phyloP scores from a whole-genome alignment of 2,797 vertebrate genomes.

The Champsocephalus esox region DNA sequence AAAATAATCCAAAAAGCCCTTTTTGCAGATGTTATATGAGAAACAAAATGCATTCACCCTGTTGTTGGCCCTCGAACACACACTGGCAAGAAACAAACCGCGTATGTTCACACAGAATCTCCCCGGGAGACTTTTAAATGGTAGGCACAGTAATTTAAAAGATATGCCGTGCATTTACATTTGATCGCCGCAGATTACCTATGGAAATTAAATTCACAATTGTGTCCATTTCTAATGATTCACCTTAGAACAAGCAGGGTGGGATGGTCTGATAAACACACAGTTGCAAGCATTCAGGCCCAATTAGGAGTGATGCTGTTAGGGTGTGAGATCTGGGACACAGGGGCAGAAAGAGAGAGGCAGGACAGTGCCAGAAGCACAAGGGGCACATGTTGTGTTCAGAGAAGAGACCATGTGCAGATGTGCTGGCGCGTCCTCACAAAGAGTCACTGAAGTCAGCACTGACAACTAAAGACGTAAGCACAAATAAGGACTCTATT shows the following conservation, averaged over 20 bases:
- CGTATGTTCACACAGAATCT: not conserved
- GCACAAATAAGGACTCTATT: constrained; percentile 75
- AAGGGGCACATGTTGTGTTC: constrained; percentile 73
- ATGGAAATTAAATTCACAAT: not conserved
- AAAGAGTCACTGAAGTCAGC: constrained; percentile 79
- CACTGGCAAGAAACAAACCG: not conserved
- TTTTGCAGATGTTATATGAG: not conserved
- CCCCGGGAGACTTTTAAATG: constrained; percentile 1
- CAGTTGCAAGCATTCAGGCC: constrained; percentile 77
- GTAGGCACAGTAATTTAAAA: not conserved
- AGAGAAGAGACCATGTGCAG: constrained; percentile 68
- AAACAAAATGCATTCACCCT: not conserved
- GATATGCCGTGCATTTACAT: not conserved
- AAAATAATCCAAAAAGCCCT: not conserved
- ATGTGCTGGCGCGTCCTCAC: constrained; percentile 79
- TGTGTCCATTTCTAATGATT: constrained; percentile 15
- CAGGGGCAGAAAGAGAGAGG: constrained; percentile 56
- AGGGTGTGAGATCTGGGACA: constrained; percentile 59
- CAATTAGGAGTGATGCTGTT: constrained; percentile 70
- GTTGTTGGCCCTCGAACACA: constrained; percentile 4
- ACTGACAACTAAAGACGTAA: constrained; percentile 61
- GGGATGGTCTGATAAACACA: constrained; percentile 57
- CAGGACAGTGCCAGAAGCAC: constrained; percentile 73
- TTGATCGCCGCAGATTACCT: constrained; percentile 10
- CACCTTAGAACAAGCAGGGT: constrained; percentile 53